Conservation (phyloP, 2,797 vertebrate species). For the Tinamus major region DNA sequence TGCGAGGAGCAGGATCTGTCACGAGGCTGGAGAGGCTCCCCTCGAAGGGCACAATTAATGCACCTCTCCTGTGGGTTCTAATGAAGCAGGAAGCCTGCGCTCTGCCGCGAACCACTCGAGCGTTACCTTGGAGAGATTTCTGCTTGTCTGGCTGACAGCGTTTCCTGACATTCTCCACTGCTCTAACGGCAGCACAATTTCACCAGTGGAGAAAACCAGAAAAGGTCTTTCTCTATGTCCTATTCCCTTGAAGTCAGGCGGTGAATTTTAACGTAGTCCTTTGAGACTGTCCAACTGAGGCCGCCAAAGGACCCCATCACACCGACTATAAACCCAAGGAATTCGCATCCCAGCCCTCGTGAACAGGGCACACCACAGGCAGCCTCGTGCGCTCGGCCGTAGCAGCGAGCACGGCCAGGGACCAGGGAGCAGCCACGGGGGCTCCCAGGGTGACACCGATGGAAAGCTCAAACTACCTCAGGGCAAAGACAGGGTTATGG, state of each 20-base stretch:
- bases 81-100: neutral
- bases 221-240: neutral
- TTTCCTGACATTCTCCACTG: neutral
- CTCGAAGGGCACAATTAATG: neutral
- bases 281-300: neutral
- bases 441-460: neutral
- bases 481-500: neutral
- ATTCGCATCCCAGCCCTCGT: neutral
- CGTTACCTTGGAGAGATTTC: neutral
- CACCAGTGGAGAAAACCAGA: neutral
- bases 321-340: neutral
- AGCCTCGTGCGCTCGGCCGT: accelerated
- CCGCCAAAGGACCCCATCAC: accelerated
- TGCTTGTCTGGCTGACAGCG: neutral
- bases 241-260: neutral
- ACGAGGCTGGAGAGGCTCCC: neutral
- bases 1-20: constrained; percentile 4
- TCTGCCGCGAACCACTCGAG: neutral
- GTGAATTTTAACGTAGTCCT: accelerated
- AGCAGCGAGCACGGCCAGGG: neutral
- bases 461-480: neutral
- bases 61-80: neutral
- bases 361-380: neutral
- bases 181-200: neutral
- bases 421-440: neutral